These are phyloP conservation scores for Eristalis arbustorum DNA, from an alignment of 2,888 invertebrate genomes.

Conservation along the genomic window DNA sequence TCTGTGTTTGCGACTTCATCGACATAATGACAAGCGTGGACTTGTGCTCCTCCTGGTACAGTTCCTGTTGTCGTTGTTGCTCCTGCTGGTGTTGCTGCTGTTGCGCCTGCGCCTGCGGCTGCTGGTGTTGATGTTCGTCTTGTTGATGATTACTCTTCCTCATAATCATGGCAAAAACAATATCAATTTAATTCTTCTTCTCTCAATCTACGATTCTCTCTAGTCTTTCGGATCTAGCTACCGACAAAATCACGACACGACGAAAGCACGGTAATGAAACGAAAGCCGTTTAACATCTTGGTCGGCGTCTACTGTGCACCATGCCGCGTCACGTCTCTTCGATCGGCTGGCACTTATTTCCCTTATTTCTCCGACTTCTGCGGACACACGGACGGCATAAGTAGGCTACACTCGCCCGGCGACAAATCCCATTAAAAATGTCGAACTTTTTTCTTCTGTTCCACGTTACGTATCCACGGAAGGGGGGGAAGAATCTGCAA, in stretches of 20 bases:
- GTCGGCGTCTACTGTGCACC: conserved; percentile 31
- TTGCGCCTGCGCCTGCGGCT: conserved; percentile 52
- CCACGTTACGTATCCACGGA: conserved; percentile 49
- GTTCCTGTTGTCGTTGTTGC: conserved; percentile 65
- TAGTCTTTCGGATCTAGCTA: conserved; percentile 34
- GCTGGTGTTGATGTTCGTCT: conserved; percentile 70
- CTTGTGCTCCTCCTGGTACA: conserved; percentile 57
- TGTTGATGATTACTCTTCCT: conserved; percentile 67
- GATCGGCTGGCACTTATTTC: conserved; percentile 13
- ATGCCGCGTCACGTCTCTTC: conserved; percentile 9
- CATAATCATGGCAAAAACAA: conserved; percentile 65
- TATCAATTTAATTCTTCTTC: not conserved
- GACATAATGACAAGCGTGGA: conserved; percentile 67
- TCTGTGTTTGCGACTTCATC: conserved; percentile 67
- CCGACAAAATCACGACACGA: conserved; percentile 51
- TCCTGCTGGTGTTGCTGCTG: conserved; percentile 62
- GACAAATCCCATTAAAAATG: conserved; percentile 55
- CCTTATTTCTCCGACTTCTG: not conserved
- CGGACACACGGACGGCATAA: conserved; percentile 8
- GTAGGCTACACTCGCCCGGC: conserved; percentile 25
- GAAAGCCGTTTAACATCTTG: conserved; percentile 53
- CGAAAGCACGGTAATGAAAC: conserved; percentile 39
- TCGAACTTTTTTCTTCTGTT: conserved; percentile 25
- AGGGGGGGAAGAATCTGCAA: conserved; percentile 58
- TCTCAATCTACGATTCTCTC: not conserved